Conservation (phyloP, 2,888 invertebrate genomes). For the Oscheius sp. region DNA sequence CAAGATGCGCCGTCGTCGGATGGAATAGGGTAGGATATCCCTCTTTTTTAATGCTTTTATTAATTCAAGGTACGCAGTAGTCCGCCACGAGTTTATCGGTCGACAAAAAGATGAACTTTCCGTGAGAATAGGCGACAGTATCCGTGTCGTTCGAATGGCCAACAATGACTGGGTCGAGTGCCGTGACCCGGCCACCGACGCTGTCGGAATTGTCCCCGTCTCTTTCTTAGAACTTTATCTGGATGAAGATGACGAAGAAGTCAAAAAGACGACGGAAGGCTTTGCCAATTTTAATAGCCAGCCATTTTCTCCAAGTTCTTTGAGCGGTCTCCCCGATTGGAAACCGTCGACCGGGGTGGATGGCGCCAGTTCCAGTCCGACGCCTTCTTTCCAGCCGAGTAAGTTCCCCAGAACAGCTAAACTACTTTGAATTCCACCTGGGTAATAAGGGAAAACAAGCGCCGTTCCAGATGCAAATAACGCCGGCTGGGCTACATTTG, state of each 20-base stretch:
- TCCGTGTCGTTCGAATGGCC: constrained; percentile 59
- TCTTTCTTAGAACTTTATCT: constrained; percentile 66
- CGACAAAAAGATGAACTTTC: constrained; percentile 63
- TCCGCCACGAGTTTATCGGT: constrained; percentile 63
- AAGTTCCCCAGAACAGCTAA: not conserved
- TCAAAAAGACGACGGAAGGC: not conserved
- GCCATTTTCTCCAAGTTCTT: constrained; percentile 23
- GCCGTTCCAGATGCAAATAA: constrained; percentile 24
- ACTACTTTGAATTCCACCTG: not conserved
- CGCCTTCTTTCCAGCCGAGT: constrained; percentile 12
- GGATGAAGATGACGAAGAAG: constrained; percentile 56
- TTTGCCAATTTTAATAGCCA: constrained; percentile 32
- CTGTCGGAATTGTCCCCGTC: constrained; percentile 64
- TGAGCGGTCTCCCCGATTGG: constrained; percentile 36
- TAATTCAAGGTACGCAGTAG: constrained; percentile 58
- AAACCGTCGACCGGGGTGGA: constrained; percentile 27
- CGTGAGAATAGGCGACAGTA: constrained; percentile 61
- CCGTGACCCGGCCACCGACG: constrained; percentile 59
- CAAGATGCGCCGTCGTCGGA: constrained; percentile 24
- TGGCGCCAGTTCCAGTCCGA: not conserved
- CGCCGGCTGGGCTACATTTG: constrained; percentile 52
- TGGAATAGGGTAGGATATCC: constrained; percentile 13
- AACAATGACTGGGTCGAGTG: constrained; percentile 68
- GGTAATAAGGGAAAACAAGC: not conserved
- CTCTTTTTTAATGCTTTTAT: not conserved